A percentile compares a stretch with the other conserved stretches of the same genome.
phyloP scores from a whole-genome alignment of 1,140 invertebrate species.

The Brachystomella parvula region DNA sequence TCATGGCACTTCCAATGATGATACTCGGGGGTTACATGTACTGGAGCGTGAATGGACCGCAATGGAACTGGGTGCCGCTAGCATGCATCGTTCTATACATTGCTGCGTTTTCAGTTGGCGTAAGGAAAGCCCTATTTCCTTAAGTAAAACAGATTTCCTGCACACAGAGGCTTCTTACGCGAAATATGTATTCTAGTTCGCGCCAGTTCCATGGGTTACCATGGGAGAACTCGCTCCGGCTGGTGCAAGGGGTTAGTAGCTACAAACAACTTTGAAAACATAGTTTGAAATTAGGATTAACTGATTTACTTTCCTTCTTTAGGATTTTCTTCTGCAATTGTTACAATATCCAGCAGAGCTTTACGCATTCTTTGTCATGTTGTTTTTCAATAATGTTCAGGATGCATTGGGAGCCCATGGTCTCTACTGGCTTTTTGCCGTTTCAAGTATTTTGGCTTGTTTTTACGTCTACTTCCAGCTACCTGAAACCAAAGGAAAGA shows the following conservation, averaged over 20 bases:
- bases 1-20: conserved; percentile 36
- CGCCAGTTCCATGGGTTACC: conserved; percentile 47
- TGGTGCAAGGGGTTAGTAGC: conserved; percentile 37
- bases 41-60: not conserved
- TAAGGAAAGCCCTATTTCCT: too few species aligned
- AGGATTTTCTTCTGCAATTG: not conserved
- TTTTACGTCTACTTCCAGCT: not conserved
- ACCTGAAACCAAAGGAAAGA: not conserved
- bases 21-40: conserved; percentile 36
- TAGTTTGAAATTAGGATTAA: not conserved
- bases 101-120: conserved; percentile 45
- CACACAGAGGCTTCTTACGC: too few species aligned
- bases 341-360: not conserved
- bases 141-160: too few species aligned
- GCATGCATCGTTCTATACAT: conserved; percentile 55
- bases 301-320: not conserved
- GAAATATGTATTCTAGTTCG: too few species aligned
- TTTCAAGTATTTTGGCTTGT: not conserved
- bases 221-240: conserved; percentile 47
- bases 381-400: not conserved
- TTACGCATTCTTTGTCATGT: not conserved
- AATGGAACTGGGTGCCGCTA: conserved; percentile 66
- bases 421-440: not conserved
- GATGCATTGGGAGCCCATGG: not conserved
- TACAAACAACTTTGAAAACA: not conserved